Conservation (phyloP, 2,888 invertebrate species). For the Hyles lineata region DNA sequence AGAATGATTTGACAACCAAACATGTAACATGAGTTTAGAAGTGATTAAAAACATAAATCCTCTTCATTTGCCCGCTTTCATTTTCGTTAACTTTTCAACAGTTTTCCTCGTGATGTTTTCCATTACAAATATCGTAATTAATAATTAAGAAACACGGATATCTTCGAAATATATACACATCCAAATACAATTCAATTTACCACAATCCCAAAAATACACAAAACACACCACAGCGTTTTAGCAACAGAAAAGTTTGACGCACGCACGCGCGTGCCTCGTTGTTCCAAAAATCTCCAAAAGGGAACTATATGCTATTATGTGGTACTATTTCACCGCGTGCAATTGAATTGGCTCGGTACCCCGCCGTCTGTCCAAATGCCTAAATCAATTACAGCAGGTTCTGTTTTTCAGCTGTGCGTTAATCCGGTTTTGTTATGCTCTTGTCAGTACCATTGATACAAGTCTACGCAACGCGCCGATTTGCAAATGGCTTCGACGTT, state of each 20-base stretch:
- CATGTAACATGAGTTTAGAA: no score
- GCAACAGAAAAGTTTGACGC: background rate
- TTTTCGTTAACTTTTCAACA: no score
- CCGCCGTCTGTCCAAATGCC: conserved; percentile 23
- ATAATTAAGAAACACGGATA: no score
- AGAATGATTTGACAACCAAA: no score
- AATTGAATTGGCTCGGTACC: conserved; percentile 20
- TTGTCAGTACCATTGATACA: background rate
- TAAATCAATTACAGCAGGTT: conserved; percentile 20
- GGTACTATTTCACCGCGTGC: conserved; percentile 3
- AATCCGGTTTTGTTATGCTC: background rate
- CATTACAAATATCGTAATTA: no score
- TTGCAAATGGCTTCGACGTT: no score
- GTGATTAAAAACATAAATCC: no score
- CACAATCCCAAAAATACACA: background rate
- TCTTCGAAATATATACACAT: no score
- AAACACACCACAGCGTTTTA: background rate
- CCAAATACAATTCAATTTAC: background rate
- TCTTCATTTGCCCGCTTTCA: no score
- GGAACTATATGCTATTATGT: conserved; percentile 12
- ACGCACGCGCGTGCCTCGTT: background rate
- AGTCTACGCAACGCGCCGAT: background rate
- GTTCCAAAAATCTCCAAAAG: conserved; percentile 11
- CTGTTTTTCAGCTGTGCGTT: conserved; percentile 17
- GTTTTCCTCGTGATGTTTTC: no score